Evolutionary conservation across 1,140 invertebrate genomes (phyloP).

Genomic region (Anagrus nilaparvatae): DNA sequence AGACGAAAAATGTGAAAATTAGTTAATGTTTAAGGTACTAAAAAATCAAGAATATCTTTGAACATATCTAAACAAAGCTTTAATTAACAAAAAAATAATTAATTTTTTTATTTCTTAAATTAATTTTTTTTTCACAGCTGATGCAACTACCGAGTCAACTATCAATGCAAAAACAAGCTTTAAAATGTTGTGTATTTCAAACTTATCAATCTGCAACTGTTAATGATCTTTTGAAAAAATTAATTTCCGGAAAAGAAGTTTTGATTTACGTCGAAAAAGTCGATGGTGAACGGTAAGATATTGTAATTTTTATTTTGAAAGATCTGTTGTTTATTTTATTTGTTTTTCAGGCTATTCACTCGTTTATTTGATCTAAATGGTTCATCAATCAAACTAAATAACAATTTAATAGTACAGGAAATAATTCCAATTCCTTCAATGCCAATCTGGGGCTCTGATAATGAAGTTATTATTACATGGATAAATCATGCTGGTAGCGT

Average conservation of each 20-base stretch:
- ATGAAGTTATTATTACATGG: slow-evolving; percentile 41
- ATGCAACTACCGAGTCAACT: slow-evolving; percentile 43
- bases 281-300: slow-evolving; percentile 42
- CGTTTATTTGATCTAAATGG: slow-evolving; percentile 48
- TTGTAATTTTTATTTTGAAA: too few species aligned
- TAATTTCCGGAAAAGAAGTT: slow-evolving; percentile 25
- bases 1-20: too few species aligned
- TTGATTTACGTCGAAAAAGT: slow-evolving; percentile 50
- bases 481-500: slow-evolving; percentile 43
- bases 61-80: too few species aligned
- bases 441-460: slow-evolving; percentile 44
- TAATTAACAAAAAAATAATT: too few species aligned
- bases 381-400: slow-evolving; percentile 43
- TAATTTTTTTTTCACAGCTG: slow-evolving; percentile 33
- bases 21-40: too few species aligned
- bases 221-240: slow-evolving; percentile 23
- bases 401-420: slow-evolving; percentile 39
- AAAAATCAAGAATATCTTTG: too few species aligned
- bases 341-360: slow-evolving; percentile 44
- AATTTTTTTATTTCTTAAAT: too few species aligned
- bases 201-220: slow-evolving; percentile 10
- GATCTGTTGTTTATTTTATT: slow-evolving; percentile 9
- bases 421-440: slow-evolving; percentile 46
- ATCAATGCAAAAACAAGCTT: slow-evolving; percentile 46
- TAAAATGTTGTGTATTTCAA: slow-evolving; percentile 38